Conservation (phyloP, 1,140 invertebrate species). For the Pachypsylla venusta region DNA sequence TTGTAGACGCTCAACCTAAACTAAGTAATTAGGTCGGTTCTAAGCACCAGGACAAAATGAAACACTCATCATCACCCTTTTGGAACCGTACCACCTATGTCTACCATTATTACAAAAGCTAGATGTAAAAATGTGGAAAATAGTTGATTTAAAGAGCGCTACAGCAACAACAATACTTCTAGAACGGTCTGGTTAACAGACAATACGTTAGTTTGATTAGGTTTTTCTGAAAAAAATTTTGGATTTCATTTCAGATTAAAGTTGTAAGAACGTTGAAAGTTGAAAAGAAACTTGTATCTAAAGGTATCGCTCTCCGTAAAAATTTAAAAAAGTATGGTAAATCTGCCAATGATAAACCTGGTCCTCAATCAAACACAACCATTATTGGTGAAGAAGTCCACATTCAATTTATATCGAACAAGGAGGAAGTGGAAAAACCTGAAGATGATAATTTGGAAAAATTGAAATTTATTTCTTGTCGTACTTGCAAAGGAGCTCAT, state of each 20-base stretch:
- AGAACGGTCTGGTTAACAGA: too few relatives aligned
- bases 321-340: conserved; percentile 90
- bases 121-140: too few relatives aligned
- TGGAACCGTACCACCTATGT: neutral
- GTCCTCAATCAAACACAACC: conserved; percentile 92
- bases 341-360: conserved; percentile 75
- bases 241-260: conserved; percentile 37
- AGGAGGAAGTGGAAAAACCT: conserved; percentile 69
- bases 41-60: too few relatives aligned
- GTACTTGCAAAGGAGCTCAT: conserved; percentile 90
- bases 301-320: conserved; percentile 80
- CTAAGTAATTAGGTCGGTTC: too few relatives aligned
- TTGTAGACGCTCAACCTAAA: too few relatives aligned
- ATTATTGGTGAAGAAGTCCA: conserved; percentile 73
- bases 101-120: too few relatives aligned
- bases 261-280: conserved; percentile 81
- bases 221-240: too few relatives aligned
- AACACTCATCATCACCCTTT: too few relatives aligned
- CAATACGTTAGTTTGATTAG: too few relatives aligned
- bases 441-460: conserved; percentile 73
- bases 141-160: too few relatives aligned
- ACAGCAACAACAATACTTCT: too few relatives aligned
- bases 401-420: conserved; percentile 80
- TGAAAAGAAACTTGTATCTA: conserved; percentile 78
- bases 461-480: conserved; percentile 75